phyloP scores from a whole-genome alignment of 2,113 vertebrate species.

The Varanus komodoensis region DNA sequence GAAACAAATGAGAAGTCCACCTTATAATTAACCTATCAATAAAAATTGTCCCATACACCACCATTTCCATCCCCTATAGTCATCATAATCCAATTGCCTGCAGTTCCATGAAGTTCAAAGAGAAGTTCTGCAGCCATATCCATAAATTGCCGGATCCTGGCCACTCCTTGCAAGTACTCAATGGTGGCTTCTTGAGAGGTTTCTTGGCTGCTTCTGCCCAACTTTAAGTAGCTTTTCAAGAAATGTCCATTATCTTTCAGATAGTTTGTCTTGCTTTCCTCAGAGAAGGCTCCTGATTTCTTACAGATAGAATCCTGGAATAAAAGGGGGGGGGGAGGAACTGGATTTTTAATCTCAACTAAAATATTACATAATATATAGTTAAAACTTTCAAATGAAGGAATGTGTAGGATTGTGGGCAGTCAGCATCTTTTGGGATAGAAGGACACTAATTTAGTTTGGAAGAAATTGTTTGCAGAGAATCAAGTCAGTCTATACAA shows the following conservation, averaged over 20 bases:
- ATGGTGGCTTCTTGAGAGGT: slow-evolving; percentile 66
- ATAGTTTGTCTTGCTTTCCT: slow-evolving; percentile 5
- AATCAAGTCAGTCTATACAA: neutral
- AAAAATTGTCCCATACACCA: neutral
- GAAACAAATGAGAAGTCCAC: neutral
- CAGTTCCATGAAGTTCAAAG: slow-evolving; percentile 42
- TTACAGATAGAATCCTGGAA: slow-evolving; percentile 90
- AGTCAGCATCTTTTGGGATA: neutral
- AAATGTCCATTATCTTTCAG: slow-evolving; percentile 72
- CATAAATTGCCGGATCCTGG: slow-evolving; percentile 85
- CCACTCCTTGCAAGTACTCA: slow-evolving; percentile 85
- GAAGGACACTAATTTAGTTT: neutral
- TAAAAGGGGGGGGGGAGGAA: neutral
- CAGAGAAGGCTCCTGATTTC: slow-evolving; percentile 75
- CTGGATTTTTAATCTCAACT: neutral
- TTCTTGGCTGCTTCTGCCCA: fast-evolving
- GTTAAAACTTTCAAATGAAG: neutral
- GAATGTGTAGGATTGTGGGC: neutral
- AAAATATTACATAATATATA: neutral
- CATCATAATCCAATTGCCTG: slow-evolving; percentile 38
- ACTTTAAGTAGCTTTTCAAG: slow-evolving; percentile 53
- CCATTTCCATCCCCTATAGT: fast-evolving
- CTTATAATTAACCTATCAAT: neutral
- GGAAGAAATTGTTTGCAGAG: neutral
- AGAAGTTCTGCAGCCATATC: slow-evolving; percentile 81